Base-by-base conservation (phyloP, 2,888 invertebrate species). In the Sarcophaga rosellei region DNA sequence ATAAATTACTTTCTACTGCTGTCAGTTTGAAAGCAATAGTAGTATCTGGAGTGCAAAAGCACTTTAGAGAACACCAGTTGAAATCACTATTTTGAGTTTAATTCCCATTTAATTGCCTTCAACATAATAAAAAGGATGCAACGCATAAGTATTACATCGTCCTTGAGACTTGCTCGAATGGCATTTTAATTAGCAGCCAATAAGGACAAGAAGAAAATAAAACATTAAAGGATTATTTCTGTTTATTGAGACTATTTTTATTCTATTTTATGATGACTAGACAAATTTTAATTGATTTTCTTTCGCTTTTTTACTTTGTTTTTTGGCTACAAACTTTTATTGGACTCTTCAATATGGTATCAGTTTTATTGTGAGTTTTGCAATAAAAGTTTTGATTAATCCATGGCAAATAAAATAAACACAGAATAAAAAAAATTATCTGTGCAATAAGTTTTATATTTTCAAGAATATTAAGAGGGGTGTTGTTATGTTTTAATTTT, bases 131-230 rank as follows among this genome's bases (percentile, higher is more conserved):
- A 11, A 66, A 45, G 11, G 3, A 66, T 35, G 35, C 35, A 66
- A 69, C 68, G 45, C 45, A 20, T 12, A 45, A 15, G 12, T 23
- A 47, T 47, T 47, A 47, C 47, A 20, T 61, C 20, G 45, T 45
- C 68, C 76, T 77, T 77, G 76, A 77, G 68, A 68, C 69, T 17
- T 61, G 35, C 35, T 68, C 8, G 47, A 61, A 62, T 69, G 69
- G 1, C 35, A 63, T 62, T 70, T 78, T 25, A 70, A 63, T 72
- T 63, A 17, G n/a, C 35, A 25, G 4, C 47, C 47, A 47, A 15
- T 47, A 47, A 47, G 12, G 15, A 47, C 47, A n/a, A 61, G 1
- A 61, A 20, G 15, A 45, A 70, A 70, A 3, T 47, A 35, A 47
- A 53, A 35, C 20, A 70, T 25, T 63, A 44, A 57, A 35, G 70